Conservation (phyloP, 2,113 vertebrate genomes). For the Ctenodactylus gundi region DNA sequence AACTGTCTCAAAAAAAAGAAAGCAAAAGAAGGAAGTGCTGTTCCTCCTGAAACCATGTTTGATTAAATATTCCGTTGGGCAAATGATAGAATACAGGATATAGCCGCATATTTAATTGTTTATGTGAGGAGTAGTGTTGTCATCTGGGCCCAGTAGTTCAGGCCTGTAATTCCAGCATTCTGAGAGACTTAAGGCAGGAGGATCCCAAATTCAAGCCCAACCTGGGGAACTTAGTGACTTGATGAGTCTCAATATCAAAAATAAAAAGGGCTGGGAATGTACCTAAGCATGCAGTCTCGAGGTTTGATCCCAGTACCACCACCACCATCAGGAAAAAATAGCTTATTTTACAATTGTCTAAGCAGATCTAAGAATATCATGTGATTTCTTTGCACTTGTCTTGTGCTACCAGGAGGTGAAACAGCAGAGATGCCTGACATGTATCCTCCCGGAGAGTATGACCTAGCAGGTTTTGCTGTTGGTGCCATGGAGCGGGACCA, state of each 20-base stretch:
- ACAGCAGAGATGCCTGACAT: constrained; percentile 97
- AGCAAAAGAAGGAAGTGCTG: too few relatives aligned
- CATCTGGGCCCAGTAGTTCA: too few relatives aligned
- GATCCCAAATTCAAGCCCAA: too few relatives aligned
- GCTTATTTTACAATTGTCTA: neutral
- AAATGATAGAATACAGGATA: neutral
- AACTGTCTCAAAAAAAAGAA: too few relatives aligned
- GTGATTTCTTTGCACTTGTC: neutral
- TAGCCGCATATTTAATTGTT: neutral
- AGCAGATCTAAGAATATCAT: neutral
- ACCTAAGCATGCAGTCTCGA: too few relatives aligned
- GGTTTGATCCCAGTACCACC: too few relatives aligned
- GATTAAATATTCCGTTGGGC: neutral
- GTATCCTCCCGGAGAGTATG: constrained; percentile 92
- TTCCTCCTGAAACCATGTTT: neutral
- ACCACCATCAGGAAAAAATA: too few relatives aligned
- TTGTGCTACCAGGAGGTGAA: constrained; percentile 89
- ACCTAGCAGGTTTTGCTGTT: constrained; percentile 95
- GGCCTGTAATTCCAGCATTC: too few relatives aligned
- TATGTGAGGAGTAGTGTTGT: neutral
- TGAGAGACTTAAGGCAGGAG: too few relatives aligned
- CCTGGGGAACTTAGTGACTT: too few relatives aligned
- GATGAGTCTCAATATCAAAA: too few relatives aligned
- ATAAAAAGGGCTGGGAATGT: too few relatives aligned
- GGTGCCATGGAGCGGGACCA: constrained; percentile 91